Base-by-base conservation (phyloP, 2,113 vertebrate species). In the Ursus arctos region DNA sequence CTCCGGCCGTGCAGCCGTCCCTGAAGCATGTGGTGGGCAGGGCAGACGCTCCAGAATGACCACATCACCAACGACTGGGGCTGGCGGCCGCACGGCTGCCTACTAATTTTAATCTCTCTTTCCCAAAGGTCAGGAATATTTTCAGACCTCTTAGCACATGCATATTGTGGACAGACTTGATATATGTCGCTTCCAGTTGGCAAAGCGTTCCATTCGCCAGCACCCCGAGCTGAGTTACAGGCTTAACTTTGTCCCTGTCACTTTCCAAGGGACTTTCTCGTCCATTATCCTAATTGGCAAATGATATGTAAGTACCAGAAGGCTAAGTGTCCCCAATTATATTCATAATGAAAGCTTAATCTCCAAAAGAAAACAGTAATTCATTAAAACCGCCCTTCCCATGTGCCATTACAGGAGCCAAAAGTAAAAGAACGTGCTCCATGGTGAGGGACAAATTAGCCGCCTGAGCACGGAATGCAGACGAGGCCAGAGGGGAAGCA, bases 121-220 rank as follows among this genome's bases (percentile, higher is more conserved):
- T 96, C 91, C 96, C 97, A 97, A 98, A 98, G 97, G 98, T 98
- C 98, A 98, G 59, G 97, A 96, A 95, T 98, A 98, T 98, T 98
- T 98, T 97, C 96, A 92, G 97, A 96, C 59, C 80, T 97, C 90
- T 97, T 19, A 92, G 88, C 92, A 95, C 95, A 96, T 16, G 91
- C 96, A 93, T 55, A 96, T 69, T 65, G 90, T 24, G 24, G 88
- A 72, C 96, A 96, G 84, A 91, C 92, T 91, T 16, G 71, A 89
- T 76, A 53, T 28, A 57, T 33, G 40, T 72, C 69, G 67, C 95
- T 97, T 98, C 94, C 97, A 96, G 94, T 79, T 96, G 97, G 94
- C 94, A 87, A 80, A 77, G 53, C 19, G 47, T 36, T 92, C 91
- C 80, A 61, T 65, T 91, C 15, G 21, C 97, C 97, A 82, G 83